Base-by-base conservation (phyloP, 2,888 invertebrate genomes). In the Phalera bucephala region DNA sequence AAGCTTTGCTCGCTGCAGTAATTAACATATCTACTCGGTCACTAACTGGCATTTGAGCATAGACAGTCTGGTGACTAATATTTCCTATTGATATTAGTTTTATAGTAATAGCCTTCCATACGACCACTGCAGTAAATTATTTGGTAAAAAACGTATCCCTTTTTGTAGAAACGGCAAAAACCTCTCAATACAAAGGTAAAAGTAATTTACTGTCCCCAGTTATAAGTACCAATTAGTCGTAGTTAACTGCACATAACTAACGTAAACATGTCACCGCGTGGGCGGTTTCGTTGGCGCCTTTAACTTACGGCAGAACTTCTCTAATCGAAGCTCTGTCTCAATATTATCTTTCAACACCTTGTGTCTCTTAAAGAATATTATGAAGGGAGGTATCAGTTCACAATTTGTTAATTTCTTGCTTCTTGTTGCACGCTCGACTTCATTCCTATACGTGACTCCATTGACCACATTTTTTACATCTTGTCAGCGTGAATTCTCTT, bases 371-470 rank as follows among this genome's bases (percentile, higher is more conserved):
- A 14, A 12, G 12, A 27, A 9, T 13, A 9, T 27, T 25, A 25
- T 55, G 44, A 55, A 59, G 52, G 60, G 58, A 51, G 49, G 42
- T 40, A 50, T 56, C 60, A 37, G 45, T 50, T 46, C 49, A 51
- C 49, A 60, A 59, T 65, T 65, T 56, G 52, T 60, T 53, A 62
- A 73, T 76, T 75, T 75, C 71, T 75, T 69, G 66, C 68, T 67
- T 79, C 74, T 81, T 77, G 73, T 80, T 83, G 74, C 76, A 80
- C 77, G 85, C 76, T 81, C 72, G 67, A 68, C 68, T 80, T 69
- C 69, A 56, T 66, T 64, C 66, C 60, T 58, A 69, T 72, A 80
- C 83, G 81, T 86, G 86, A 85, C 73, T 83, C 69, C 72, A 77
- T 78, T 68, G 72, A 66, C 57, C 49, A 67, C 59, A 79, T 80